These are phyloP conservation scores for Sarcophaga variegata DNA, from an alignment of 2,888 invertebrate genomes.

Conservation along the genomic window DNA sequence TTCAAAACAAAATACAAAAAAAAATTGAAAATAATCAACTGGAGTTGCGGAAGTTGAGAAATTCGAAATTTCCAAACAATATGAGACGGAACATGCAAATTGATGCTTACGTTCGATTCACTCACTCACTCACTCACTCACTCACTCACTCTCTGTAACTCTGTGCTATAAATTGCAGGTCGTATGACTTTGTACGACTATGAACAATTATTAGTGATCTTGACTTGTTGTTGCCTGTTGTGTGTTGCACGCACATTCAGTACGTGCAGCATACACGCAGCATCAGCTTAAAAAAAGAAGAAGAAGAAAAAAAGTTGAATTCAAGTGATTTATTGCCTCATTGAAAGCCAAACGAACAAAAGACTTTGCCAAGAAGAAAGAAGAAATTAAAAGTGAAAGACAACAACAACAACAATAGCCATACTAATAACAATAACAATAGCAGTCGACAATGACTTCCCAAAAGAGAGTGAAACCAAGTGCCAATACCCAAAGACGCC, in stretches of 20 bases:
- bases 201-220: constrained; percentile 43
- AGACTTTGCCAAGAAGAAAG: constrained; percentile 32
- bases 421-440: constrained; percentile 30
- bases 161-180: neutral
- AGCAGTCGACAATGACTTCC: constrained; percentile 51
- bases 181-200: neutral
- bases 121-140: neutral
- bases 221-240: constrained; percentile 54
- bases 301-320: neutral
- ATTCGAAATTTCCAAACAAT: constrained; percentile 38
- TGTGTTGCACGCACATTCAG: constrained; percentile 49
- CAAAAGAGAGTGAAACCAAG: constrained; percentile 75
- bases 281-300: neutral
- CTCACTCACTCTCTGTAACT: neutral
- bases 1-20: neutral
- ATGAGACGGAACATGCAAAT: constrained; percentile 51
- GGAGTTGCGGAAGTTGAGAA: constrained; percentile 51
- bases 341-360: constrained; percentile 51
- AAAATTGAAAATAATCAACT: no score
- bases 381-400: constrained; percentile 71
- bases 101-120: constrained; percentile 31
- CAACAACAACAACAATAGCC: constrained; percentile 18
- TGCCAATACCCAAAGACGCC: constrained; percentile 53
- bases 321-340: constrained; percentile 63
- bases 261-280: neutral